Evolutionary conservation across 2,113 vertebrate genomes (phyloP), one percentile per base, ranked within the genome.

Genomic region (Notothenia coriiceps): DNA sequence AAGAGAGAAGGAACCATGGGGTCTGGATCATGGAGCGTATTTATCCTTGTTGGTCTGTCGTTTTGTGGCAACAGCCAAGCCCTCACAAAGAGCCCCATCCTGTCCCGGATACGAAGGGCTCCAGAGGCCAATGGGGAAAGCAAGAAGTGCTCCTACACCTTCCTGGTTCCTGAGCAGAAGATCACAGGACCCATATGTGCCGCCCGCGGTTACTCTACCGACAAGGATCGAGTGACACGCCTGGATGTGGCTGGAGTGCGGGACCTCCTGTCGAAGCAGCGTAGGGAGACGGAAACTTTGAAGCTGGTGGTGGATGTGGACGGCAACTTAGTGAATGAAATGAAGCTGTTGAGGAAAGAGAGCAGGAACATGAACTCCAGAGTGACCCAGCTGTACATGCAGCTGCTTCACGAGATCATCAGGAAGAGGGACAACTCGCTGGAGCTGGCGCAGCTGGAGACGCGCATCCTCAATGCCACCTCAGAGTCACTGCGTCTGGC

Each of bases 351-450:
- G 88, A 94, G 98, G 74, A 99, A 99, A 79, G 98, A 99, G 90
- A 99, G 98, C n/a, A 96, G 98, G 0, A 99, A 99, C 91, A 99
- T 99, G 98, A 99, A 99, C 92, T 99, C 98, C 0, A 94, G 98
- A 0, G 98, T 99, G 10, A 99, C 98, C 1, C 98, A 99, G n/a
- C 97, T 99, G 69, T 99, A 99, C 40, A 99, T 99, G 98, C 98
- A 99, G 47, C 96, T 99, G 46, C 77, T 99, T 77, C 98, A 99
- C 0, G 98, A 99, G 93, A 99, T 99, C 25, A 99, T 99, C 72
- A 96, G 98, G 7, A 99, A 99, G 85, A 93, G 98, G 10, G 98
- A 99, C 70, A 99, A 99, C 81, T 97, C 98, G 0, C 96, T 99
- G 2, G 98, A 99, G 91, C 94, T 99, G 46, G 97, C 98, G 11